Conservation (phyloP, 2,797 vertebrate species). For the Poecilia picta region DNA sequence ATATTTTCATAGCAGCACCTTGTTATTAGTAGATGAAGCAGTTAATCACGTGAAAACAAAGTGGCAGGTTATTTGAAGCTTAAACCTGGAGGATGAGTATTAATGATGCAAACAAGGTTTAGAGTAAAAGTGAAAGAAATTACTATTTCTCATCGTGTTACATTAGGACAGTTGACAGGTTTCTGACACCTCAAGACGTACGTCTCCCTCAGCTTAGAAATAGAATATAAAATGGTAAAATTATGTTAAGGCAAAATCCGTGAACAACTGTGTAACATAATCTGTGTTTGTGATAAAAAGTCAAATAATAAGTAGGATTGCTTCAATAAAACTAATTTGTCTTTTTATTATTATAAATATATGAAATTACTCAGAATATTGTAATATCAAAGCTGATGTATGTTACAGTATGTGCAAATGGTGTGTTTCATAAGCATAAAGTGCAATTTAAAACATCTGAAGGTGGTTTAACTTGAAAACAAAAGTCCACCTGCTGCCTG, state of each 20-base stretch:
- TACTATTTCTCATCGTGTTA: not conserved
- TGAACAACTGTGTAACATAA: not conserved
- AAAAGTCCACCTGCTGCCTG: no score
- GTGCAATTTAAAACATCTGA: not conserved
- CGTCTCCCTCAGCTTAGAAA: not conserved
- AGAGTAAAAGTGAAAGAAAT: not conserved
- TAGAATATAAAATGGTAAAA: not conserved
- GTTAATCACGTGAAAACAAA: not conserved
- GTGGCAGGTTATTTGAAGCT: not conserved
- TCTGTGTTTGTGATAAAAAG: not conserved
- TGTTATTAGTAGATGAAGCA: not conserved
- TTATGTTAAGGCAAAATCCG: not conserved
- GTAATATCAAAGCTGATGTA: not conserved
- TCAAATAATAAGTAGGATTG: not conserved
- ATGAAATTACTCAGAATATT: not conserved
- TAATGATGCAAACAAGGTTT: not conserved
- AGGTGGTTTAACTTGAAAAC: no score
- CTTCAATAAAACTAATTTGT: not conserved
- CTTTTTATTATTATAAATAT: not conserved
- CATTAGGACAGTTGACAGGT: not conserved
- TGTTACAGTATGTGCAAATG: not conserved
- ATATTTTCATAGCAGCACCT: not conserved
- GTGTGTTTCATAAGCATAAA: not conserved
- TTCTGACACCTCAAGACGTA: not conserved
- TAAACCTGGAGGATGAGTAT: not conserved